Percentiles rank a stretch among this genome's conserved stretches.
Conservation (phyloP, 1,140 invertebrate species). For the Dreissena polymorpha region DNA sequence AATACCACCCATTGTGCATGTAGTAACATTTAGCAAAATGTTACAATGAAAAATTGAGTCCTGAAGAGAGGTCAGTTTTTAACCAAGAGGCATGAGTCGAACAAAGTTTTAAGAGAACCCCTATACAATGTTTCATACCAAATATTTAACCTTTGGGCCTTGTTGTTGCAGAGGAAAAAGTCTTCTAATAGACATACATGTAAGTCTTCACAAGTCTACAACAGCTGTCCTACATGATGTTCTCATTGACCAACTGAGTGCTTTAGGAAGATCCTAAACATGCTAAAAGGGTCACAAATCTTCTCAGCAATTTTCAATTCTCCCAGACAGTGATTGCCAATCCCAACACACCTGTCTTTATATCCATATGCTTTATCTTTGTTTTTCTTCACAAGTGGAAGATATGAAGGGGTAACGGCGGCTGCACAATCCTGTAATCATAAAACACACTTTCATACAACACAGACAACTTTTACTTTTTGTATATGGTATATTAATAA, state of each 20-base stretch:
- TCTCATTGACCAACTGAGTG: neutral
- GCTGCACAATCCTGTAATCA: slow-evolving; percentile 88
- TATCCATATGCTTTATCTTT: slow-evolving; percentile 92
- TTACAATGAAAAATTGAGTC: neutral
- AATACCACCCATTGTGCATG: neutral
- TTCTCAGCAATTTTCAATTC: neutral
- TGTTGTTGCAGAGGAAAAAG: too few species aligned
- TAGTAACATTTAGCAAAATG: neutral
- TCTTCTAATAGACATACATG: neutral
- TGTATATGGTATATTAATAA: too few species aligned
- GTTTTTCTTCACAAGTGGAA: slow-evolving; percentile 93
- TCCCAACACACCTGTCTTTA: slow-evolving; percentile 82
- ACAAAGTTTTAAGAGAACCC: too few species aligned
- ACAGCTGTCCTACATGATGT: neutral
- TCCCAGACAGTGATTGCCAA: neutral
- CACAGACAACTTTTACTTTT: neutral
- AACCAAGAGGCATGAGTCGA: too few species aligned
- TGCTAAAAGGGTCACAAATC: too few species aligned
- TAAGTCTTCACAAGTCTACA: neutral
- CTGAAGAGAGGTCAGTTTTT: too few species aligned
- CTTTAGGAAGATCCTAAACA: neutral
- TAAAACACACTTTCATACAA: slow-evolving; percentile 30
- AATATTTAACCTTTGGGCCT: too few species aligned
- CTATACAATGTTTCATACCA: too few species aligned
- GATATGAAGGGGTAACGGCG: slow-evolving; percentile 94